Percentiles rank a stretch among this genome's conserved stretches.
phyloP scores from a whole-genome alignment of 1,140 invertebrate genomes.

The Glossosoma conforme region DNA sequence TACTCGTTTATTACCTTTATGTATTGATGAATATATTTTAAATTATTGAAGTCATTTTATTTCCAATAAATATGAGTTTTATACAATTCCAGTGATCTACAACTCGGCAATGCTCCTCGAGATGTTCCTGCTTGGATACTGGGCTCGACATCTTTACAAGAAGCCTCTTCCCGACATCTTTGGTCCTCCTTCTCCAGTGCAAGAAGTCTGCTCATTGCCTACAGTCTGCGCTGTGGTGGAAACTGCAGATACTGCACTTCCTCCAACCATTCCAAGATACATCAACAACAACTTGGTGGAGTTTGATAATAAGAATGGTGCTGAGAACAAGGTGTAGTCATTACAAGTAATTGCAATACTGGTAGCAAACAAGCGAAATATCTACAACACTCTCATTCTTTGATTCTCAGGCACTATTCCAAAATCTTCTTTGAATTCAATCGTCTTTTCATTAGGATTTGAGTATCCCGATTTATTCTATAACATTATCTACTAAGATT shows the following conservation, averaged over 20 bases:
- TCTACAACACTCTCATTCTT: too few relatives aligned
- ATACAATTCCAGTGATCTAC: conserved; percentile 53
- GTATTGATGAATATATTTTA: conserved; percentile 3
- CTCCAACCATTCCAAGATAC: not conserved
- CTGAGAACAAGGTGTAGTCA: too few relatives aligned
- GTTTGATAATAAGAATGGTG: too few relatives aligned
- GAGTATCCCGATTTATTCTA: too few relatives aligned
- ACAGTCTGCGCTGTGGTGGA: conserved; percentile 8
- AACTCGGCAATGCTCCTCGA: conserved; percentile 55
- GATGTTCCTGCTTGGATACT: conserved; percentile 54
- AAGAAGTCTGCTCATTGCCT: conserved; percentile 31
- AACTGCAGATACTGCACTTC: not conserved
- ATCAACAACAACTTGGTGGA: conserved; percentile 25
- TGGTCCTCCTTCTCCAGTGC: conserved; percentile 30
- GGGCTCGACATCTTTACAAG: conserved; percentile 53
- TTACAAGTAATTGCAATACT: too few relatives aligned
- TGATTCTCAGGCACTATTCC: too few relatives aligned
- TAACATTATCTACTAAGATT: too few relatives aligned
- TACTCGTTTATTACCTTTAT: too few relatives aligned
- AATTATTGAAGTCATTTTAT: conserved; percentile 26
- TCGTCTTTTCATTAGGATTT: too few relatives aligned
- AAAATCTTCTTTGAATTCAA: too few relatives aligned
- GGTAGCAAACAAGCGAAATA: too few relatives aligned
- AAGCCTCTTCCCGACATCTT: conserved; percentile 38
- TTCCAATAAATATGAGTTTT: too few relatives aligned